Evolutionary conservation across 1,140 invertebrate genomes (phyloP).

Genomic region (Rhagoletis pomonella): DNA sequence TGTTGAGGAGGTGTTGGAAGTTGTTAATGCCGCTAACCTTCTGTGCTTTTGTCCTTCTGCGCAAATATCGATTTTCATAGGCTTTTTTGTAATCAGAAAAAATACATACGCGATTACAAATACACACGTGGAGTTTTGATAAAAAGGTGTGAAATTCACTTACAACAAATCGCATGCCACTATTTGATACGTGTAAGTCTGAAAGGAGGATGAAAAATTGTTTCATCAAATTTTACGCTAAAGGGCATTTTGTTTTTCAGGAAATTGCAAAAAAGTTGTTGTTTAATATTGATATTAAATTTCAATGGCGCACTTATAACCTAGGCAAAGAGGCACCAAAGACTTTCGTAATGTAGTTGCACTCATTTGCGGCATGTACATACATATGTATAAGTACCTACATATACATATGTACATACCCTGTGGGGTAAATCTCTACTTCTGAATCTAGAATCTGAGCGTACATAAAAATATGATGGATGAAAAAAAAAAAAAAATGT

Average conservation of each 20-base stretch:
- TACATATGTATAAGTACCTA: not conserved
- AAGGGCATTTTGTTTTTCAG: not conserved
- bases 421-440: too few relatives aligned
- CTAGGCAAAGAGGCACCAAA: not conserved
- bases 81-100: constrained; percentile 12
- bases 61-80: constrained; percentile 69
- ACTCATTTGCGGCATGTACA: not conserved
- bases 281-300: not conserved
- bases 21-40: constrained; percentile 35
- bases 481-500: too few relatives aligned
- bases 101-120: not conserved
- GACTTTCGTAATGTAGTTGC: not conserved
- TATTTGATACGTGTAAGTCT: constrained; percentile 33
- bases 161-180: constrained; percentile 42
- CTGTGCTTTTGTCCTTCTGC: constrained; percentile 59
- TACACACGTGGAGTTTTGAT: too few relatives aligned
- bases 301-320: not conserved
- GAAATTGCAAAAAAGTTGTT: not conserved
- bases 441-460: too few relatives aligned
- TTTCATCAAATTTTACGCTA: not conserved
- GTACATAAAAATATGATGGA: too few relatives aligned
- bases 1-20: constrained; percentile 38
- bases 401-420: not conserved
- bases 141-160: constrained; percentile 46
- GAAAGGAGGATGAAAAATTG: not conserved